Evolutionary conservation across 2,888 invertebrate genomes (phyloP).

Genomic region (Drosophila mettleri): DNA sequence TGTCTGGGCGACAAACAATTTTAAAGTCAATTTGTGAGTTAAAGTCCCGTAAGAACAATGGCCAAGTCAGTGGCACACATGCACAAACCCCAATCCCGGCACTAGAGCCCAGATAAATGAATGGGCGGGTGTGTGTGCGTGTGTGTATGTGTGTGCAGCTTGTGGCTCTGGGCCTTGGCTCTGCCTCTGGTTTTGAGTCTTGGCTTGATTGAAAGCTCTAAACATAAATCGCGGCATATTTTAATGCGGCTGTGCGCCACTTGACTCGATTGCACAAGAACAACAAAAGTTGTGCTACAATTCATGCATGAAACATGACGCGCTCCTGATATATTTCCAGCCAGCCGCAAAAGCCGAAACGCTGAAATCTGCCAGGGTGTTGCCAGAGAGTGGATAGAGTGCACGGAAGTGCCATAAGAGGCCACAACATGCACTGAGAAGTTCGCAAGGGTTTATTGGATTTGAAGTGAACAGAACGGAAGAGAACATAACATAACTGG

Average conservation of each 20-base stretch:
- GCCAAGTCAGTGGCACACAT: slow-evolving; percentile 6
- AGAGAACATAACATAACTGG: background rate
- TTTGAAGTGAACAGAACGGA: background rate
- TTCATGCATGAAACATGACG: slow-evolving; percentile 77
- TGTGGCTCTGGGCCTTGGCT: slow-evolving; percentile 10
- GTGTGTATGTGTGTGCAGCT: slow-evolving; percentile 1
- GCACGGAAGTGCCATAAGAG: background rate
- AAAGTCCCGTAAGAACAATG: slow-evolving; percentile 22
- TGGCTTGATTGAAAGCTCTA: slow-evolving; percentile 58
- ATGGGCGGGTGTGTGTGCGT: slow-evolving; percentile 1
- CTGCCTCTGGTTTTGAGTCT: slow-evolving; percentile 21
- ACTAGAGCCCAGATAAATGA: background rate
- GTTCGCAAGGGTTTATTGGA: background rate
- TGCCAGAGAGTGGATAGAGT: background rate
- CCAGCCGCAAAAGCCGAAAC: slow-evolving; percentile 29
- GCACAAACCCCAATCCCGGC: background rate
- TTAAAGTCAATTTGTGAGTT: slow-evolving; percentile 41
- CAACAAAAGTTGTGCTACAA: slow-evolving; percentile 76
- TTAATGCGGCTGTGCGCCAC: slow-evolving; percentile 61
- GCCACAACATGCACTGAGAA: background rate
- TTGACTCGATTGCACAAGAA: slow-evolving; percentile 73
- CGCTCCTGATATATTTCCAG: slow-evolving; percentile 31
- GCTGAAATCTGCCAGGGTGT: slow-evolving; percentile 13
- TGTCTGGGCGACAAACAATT: slow-evolving; percentile 11
- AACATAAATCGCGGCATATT: slow-evolving; percentile 65